A percentile compares a stretch with the other conserved stretches of the same genome.
Evolutionary conservation across 2,113 vertebrate genomes (phyloP).

Genomic region (Myotis yumanensis): DNA sequence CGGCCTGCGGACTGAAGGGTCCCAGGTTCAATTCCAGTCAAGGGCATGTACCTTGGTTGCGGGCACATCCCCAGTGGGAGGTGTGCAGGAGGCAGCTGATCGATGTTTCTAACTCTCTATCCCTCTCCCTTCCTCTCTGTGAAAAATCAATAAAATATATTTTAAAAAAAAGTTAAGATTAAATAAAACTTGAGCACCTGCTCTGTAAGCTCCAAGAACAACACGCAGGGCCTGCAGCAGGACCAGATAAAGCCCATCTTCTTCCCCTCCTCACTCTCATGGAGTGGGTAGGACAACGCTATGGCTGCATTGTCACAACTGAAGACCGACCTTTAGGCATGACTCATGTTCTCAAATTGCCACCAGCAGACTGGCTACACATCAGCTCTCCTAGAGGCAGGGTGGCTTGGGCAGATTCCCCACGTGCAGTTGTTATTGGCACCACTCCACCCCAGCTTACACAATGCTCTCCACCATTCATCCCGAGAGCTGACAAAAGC

Average conservation of each 20-base stretch:
- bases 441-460: not conserved
- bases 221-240: not conserved
- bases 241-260: not conserved
- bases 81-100: too few species aligned
- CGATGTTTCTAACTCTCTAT: too few species aligned
- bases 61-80: too few species aligned
- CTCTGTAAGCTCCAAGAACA: not conserved
- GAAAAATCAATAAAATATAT: too few species aligned
- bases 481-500: constrained; percentile 62
- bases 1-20: too few species aligned
- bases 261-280: not conserved
- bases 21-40: too few species aligned
- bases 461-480: not conserved
- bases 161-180: too few species aligned
- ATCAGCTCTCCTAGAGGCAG: not conserved
- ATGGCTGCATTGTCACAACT: not conserved
- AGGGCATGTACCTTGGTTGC: too few species aligned
- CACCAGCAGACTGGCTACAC: not conserved
- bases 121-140: too few species aligned
- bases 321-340: not conserved
- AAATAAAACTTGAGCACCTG: not conserved
- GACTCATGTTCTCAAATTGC: not conserved
- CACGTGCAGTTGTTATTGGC: not conserved
- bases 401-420: not conserved
- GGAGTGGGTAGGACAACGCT: too few species aligned